phyloP scores from a whole-genome alignment of 2,888 invertebrate genomes.

The Sceliomorpha sp. region DNA sequence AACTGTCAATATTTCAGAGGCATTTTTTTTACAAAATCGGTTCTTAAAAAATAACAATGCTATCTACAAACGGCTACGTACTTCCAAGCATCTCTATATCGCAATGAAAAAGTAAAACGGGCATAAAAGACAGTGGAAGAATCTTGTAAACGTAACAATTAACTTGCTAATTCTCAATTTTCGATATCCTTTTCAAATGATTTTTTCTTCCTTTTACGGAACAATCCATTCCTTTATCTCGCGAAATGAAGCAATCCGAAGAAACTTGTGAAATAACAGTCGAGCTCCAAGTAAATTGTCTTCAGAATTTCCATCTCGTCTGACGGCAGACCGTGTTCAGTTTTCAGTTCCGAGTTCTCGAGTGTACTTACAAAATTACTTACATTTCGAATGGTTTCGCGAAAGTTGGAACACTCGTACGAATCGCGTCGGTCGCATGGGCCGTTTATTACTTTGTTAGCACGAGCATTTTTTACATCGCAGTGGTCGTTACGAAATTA shows the following conservation, averaged over 20 bases:
- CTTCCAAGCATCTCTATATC: too few relatives aligned
- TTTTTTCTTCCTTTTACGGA: not conserved
- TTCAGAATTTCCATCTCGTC: slow-evolving; percentile 19
- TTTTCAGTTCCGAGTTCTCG: slow-evolving; percentile 18
- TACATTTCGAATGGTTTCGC: slow-evolving; percentile 42
- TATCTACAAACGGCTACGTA: too few relatives aligned
- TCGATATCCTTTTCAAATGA: too few relatives aligned
- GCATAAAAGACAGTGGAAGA: too few relatives aligned
- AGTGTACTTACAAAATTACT: slow-evolving; percentile 49
- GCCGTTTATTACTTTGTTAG: not conserved
- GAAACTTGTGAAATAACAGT: slow-evolving; percentile 27
- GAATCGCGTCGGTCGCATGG: not conserved
- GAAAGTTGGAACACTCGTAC: not conserved
- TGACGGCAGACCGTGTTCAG: slow-evolving; percentile 12
- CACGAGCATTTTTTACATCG: too few relatives aligned
- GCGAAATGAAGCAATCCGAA: slow-evolving; percentile 14
- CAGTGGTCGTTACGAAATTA: too few relatives aligned
- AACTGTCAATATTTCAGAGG: too few relatives aligned
- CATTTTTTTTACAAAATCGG: too few relatives aligned
- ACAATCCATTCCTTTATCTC: slow-evolving; percentile 1
- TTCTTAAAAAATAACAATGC: too few relatives aligned
- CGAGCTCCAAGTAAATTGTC: slow-evolving; percentile 42
- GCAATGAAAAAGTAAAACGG: too few relatives aligned
- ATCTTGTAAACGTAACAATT: too few relatives aligned
- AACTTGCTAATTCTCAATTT: too few relatives aligned